Evolutionary conservation across 2,888 invertebrate species (phyloP).

Genomic region (Hartigia nigra): DNA sequence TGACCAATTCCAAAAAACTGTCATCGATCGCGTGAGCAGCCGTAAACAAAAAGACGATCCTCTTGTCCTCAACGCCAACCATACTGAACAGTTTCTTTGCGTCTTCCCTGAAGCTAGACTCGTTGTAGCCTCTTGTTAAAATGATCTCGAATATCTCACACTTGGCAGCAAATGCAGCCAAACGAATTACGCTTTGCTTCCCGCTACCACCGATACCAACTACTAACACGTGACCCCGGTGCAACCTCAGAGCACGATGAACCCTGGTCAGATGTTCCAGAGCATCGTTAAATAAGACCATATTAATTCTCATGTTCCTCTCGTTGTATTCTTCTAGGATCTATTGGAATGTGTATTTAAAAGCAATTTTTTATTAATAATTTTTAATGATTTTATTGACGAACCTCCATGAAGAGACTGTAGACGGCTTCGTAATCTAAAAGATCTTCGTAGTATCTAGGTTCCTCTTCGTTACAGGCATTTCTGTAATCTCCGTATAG

Average conservation of each 20-base stretch:
- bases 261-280: slow-evolving; percentile 90
- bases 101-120: slow-evolving; percentile 86
- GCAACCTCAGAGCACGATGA: slow-evolving; percentile 86
- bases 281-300: slow-evolving; percentile 92
- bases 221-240: slow-evolving; percentile 84
- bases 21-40: slow-evolving; percentile 86
- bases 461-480: slow-evolving; percentile 82
- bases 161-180: slow-evolving; percentile 87
- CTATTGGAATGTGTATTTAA: slow-evolving; percentile 59
- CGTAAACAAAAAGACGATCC: slow-evolving; percentile 85
- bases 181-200: slow-evolving; percentile 82
- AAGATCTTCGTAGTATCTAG: slow-evolving; percentile 87
- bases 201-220: slow-evolving; percentile 93
- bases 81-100: slow-evolving; percentile 81
- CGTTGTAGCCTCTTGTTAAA: slow-evolving; percentile 87
- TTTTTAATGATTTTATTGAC: not conserved
- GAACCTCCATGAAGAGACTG: slow-evolving; percentile 86
- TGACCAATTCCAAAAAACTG: slow-evolving; percentile 89
- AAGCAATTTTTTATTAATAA: not conserved
- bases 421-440: slow-evolving; percentile 91
- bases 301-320: slow-evolving; percentile 76
- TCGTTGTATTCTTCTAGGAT: slow-evolving; percentile 90
- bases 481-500: slow-evolving; percentile 92
- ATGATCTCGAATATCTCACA: slow-evolving; percentile 86
- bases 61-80: slow-evolving; percentile 83